phyloP scores from a whole-genome alignment of 2,797 vertebrate species.

The Pipistrellus pygmaeus region DNA sequence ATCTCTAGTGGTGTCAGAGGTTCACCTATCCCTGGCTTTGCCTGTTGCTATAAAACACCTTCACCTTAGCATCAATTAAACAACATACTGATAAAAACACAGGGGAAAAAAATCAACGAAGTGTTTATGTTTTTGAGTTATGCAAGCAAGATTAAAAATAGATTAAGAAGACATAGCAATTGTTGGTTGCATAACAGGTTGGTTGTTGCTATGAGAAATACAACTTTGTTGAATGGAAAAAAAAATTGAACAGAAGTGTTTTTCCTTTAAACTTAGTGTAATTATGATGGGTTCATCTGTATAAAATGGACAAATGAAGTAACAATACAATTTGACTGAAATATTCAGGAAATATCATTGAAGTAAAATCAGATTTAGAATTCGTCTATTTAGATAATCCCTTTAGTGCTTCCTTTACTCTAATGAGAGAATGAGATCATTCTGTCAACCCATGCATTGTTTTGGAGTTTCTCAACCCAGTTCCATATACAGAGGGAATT shows the following conservation, averaged over 20 bases:
- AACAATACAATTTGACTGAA: constrained; percentile 2
- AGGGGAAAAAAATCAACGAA: background rate
- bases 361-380: background rate
- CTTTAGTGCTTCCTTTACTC: background rate
- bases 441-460: background rate
- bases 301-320: background rate
- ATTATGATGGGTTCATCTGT: background rate
- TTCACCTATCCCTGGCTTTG: background rate
- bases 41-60: background rate
- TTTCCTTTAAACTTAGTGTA: constrained; percentile 21
- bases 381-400: background rate
- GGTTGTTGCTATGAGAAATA: background rate
- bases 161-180: background rate
- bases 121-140: background rate
- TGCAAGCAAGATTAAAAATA: constrained; percentile 4
- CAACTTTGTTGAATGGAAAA: background rate
- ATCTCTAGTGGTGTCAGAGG: background rate
- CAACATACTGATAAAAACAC: background rate
- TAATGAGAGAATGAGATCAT: background rate
- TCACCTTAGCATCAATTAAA: background rate
- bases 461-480: background rate
- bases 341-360: constrained; percentile 13
- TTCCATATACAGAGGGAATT: background rate
- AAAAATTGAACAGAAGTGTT: background rate
- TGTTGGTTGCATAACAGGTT: background rate